phyloP scores from a whole-genome alignment of 2,888 invertebrate species.

The Didymodactylos carnosus region DNA sequence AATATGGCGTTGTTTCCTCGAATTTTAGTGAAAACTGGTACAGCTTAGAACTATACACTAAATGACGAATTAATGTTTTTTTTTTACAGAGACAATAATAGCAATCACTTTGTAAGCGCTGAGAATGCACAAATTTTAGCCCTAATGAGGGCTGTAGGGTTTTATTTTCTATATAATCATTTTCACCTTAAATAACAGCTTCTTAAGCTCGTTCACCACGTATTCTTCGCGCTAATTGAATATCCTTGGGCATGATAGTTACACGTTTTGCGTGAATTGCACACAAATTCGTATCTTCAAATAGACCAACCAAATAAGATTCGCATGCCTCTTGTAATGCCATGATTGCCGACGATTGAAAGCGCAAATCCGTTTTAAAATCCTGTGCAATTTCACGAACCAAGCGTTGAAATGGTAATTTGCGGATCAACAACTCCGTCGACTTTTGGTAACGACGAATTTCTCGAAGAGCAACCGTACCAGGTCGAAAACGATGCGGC shows the following conservation, averaged over 20 bases:
- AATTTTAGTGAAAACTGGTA: not conserved
- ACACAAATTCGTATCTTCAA: slow-evolving; percentile 92
- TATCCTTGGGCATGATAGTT: slow-evolving; percentile 37
- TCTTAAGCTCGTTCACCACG: slow-evolving; percentile 13
- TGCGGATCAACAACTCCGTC: slow-evolving; percentile 32
- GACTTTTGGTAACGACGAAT: slow-evolving; percentile 35
- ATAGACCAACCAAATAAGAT: slow-evolving; percentile 73
- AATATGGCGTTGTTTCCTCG: no score
- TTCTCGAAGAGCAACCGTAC: slow-evolving; percentile 34
- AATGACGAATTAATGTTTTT: no score
- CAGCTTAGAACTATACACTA: no score
- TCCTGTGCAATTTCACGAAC: slow-evolving; percentile 36
- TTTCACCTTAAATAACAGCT: no score
- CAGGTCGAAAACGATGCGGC: slow-evolving; percentile 34
- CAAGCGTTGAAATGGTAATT: slow-evolving; percentile 33
- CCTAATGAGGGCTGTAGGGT: slow-evolving; percentile 7
- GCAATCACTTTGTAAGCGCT: not conserved
- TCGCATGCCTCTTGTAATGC: slow-evolving; percentile 26
- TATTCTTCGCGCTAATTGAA: slow-evolving; percentile 14
- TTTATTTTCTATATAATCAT: not conserved
- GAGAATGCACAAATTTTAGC: not conserved
- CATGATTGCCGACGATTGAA: slow-evolving; percentile 34
- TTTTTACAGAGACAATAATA: no score
- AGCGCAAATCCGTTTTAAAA: slow-evolving; percentile 34
- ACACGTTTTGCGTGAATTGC: slow-evolving; percentile 91